phyloP scores from a whole-genome alignment of 1,140 invertebrate species.

The Scaptomyza montana region DNA sequence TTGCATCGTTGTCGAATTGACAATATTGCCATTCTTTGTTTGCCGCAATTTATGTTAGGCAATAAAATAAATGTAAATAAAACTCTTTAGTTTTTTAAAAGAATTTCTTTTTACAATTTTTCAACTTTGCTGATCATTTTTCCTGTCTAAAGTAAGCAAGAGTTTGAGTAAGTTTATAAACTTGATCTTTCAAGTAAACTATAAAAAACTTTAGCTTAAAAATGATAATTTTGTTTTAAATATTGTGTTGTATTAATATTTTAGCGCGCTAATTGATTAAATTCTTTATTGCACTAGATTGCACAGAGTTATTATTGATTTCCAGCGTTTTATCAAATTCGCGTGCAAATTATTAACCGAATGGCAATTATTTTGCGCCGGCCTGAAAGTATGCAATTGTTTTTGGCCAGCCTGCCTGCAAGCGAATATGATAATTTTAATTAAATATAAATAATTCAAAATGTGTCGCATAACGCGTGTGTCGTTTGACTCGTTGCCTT shows the following conservation, averaged over 20 bases:
- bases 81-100: constrained; percentile 4
- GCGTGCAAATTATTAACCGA: background rate
- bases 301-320: background rate
- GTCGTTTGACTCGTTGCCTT: constrained; percentile 45
- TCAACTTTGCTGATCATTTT: background rate
- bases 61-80: constrained; percentile 74
- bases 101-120: background rate
- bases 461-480: constrained; percentile 34
- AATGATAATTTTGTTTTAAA: too few relatives aligned
- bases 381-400: constrained; percentile 55
- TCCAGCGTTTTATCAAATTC: background rate
- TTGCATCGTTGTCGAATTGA: constrained; percentile 55
- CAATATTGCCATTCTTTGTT: constrained; percentile 65
- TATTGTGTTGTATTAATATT: background rate
- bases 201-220: too few relatives aligned
- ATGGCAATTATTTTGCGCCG: background rate
- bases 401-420: constrained; percentile 1
- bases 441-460: constrained; percentile 77
- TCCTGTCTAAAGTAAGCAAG: background rate
- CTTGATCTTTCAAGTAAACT: background rate
- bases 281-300: too few relatives aligned
- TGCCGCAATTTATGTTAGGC: constrained; percentile 62
- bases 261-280: too few relatives aligned
- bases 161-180: background rate
- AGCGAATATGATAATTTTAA: constrained; percentile 53